phyloP scores from a whole-genome alignment of 2,888 invertebrate species.

The Mycogona germanica region DNA sequence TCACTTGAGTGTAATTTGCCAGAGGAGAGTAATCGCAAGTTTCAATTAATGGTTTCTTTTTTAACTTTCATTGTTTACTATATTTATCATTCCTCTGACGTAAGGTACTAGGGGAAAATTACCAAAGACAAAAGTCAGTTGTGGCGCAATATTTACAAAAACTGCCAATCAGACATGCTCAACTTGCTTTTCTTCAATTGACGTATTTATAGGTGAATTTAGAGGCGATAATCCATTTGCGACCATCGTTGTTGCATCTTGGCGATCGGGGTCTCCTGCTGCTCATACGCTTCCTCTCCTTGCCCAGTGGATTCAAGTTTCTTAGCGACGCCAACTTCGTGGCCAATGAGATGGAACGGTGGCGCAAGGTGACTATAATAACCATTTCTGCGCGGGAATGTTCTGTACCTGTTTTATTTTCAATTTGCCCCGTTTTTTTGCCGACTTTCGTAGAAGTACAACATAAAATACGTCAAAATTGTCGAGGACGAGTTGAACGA shows the following conservation, averaged over 20 bases:
- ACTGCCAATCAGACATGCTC: not conserved
- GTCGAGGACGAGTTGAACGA: slow-evolving; percentile 83
- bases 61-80: not conserved
- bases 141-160: not conserved
- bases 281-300: slow-evolving; percentile 59
- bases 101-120: too few species aligned
- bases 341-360: slow-evolving; percentile 59
- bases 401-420: not conserved
- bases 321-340: slow-evolving; percentile 49
- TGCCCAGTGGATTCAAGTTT: slow-evolving; percentile 53
- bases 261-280: slow-evolving; percentile 68
- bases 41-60: not conserved
- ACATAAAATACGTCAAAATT: slow-evolving; percentile 61
- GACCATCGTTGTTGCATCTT: slow-evolving; percentile 51
- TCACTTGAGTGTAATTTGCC: too few species aligned
- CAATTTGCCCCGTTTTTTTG: not conserved
- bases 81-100: too few species aligned
- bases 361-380: slow-evolving; percentile 43
- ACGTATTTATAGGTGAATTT: slow-evolving; percentile 46
- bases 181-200: not conserved
- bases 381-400: not conserved
- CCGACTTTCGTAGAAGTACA: slow-evolving; percentile 11
- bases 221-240: slow-evolving; percentile 59
- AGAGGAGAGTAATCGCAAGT: too few species aligned
- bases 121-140: too few species aligned